Base-by-base conservation (phyloP, 1,140 invertebrate species). In the Drosophila kanapiae region DNA sequence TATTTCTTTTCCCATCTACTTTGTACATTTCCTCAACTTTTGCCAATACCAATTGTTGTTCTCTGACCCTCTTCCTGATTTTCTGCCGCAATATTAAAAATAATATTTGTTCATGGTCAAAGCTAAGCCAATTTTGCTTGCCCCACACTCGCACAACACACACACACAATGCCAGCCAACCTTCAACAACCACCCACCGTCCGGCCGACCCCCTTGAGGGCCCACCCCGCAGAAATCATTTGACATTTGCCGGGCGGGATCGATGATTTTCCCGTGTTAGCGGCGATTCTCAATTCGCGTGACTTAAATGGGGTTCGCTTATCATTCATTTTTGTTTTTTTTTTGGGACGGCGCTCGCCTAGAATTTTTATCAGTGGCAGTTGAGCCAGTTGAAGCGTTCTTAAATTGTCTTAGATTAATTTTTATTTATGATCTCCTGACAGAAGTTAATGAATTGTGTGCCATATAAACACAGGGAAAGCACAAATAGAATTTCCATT, bases 101-200 rank as follows among this genome's bases (percentile, higher is more conserved):
- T 88, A 88, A 88, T 90, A 81, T 78, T 72, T 75, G 48, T 70
- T 85, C 85, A 88, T 60, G 85, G 85, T 54, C 85, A 85, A 43
- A 61, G 69, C 75, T 90, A 88, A 88, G 81, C 85, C 85, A 85
- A 88, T 88, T 88, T 84, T 72, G 57, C 65, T 80, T 75, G 75
- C 42, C 31, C 33, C 31, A 27, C n/a, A n/a, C 23, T 6, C 33
- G n/a, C 10, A 23, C 33, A 54, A 9, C 33, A 31, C 16, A 23
- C 33, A 3, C 14, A 16, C 13, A 18, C 7, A 27, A 49, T 23
- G 14, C 8, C 27, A n/a, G 48, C 14, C 48, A 49, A 42, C 33
- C 54, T 59, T 45, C 27, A 45, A 27, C 33, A 43, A 23, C 43
- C 69, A 58, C 37, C 29, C 38, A 43, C 16, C 38, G 59, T 40